Evolutionary conservation across 30 jellyfish, hydroid and myxozoan species (phyloP).

Genomic region (Clytia hemisphaerica): DNA sequence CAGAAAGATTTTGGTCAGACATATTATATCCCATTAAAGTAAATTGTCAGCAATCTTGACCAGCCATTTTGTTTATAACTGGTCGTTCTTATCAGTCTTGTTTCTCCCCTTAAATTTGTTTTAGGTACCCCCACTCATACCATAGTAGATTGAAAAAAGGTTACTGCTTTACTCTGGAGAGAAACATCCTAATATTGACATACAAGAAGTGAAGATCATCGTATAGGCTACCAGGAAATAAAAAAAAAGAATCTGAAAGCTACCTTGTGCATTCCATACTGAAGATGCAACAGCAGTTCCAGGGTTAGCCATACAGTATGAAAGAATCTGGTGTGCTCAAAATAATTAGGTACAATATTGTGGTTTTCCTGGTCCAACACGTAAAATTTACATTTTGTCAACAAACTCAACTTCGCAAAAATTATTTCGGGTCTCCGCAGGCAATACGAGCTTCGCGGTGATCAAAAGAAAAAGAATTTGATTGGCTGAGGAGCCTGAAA

Average conservation of each 20-base stretch:
- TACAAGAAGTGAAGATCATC: neutral
- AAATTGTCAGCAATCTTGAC: too few species aligned
- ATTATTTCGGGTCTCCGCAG: too few species aligned
- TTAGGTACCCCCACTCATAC: too few species aligned
- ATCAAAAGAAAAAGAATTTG: conserved; percentile 65
- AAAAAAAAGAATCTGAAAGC: neutral
- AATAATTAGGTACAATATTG: too few species aligned
- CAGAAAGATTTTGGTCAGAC: too few species aligned
- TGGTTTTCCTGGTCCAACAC: too few species aligned
- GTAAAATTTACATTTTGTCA: too few species aligned
- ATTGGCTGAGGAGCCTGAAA: conserved; percentile 61
- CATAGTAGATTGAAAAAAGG: neutral
- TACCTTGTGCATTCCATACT: conserved; percentile 19
- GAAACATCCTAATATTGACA: neutral
- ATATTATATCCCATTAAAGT: too few species aligned
- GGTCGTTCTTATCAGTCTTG: too few species aligned
- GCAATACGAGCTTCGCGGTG: conserved; percentile 99
- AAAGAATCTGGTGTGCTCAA: neutral
- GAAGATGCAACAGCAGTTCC: conserved; percentile 70
- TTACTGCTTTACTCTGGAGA: neutral
- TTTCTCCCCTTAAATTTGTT: too few species aligned
- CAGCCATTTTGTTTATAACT: too few species aligned
- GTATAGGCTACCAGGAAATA: neutral
- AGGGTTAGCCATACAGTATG: conserved; percentile 84
- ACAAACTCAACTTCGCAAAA: too few species aligned